phyloP scores from a whole-genome alignment of 2,888 invertebrate species.

The Acleris sparsana region DNA sequence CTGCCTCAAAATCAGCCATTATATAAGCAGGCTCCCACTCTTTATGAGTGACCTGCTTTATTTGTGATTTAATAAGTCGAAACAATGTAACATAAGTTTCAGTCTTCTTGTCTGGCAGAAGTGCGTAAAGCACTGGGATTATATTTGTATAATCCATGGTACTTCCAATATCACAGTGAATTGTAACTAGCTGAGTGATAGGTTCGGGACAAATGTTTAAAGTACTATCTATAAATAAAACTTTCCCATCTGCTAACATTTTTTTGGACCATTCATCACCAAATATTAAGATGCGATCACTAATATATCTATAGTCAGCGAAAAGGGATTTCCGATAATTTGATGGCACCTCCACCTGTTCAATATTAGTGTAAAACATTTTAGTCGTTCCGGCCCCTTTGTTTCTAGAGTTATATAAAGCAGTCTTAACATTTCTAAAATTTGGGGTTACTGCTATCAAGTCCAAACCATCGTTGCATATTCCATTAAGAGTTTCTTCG shows the following conservation, averaged over 20 bases:
- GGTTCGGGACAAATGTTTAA: constrained; percentile 13
- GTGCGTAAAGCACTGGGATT: no score
- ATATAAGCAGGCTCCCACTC: no score
- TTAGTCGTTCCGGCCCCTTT: constrained; percentile 10
- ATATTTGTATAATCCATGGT: neutral
- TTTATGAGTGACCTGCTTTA: no score
- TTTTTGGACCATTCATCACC: neutral
- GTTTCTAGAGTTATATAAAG: constrained; percentile 7
- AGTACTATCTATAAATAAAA: constrained; percentile 6
- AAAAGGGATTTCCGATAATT: constrained; percentile 2
- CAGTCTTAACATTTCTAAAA: constrained; percentile 13
- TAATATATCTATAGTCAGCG: neutral
- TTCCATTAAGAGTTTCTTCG: no score
- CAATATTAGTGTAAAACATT: constrained; percentile 7
- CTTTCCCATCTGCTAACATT: constrained; percentile 1
- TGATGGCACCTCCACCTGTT: constrained; percentile 4
- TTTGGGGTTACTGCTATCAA: no score
- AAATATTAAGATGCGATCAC: no score
- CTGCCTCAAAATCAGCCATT: no score
- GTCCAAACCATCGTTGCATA: no score
- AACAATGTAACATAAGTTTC: no score
- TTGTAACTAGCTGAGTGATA: constrained; percentile 4
- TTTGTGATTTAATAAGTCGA: no score
- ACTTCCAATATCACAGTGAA: neutral
- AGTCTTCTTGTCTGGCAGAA: no score